phyloP scores from a whole-genome alignment of 37 sponge, comb jelly and placozoan species.

The Axinella damicornis region DNA sequence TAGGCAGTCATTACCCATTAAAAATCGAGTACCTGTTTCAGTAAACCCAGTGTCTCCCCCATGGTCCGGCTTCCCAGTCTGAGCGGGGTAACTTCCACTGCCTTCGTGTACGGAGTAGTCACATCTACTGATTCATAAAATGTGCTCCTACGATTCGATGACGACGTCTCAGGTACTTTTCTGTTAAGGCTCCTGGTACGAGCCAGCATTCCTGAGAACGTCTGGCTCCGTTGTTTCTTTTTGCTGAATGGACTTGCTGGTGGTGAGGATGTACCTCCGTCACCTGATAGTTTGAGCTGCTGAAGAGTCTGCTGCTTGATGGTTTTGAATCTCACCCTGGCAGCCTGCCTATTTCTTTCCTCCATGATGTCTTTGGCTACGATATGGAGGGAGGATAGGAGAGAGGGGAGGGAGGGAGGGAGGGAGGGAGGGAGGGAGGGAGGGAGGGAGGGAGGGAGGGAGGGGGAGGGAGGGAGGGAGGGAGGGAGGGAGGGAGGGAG shows the following conservation, averaged over 20 bases:
- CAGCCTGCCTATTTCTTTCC: not conserved
- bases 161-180: not conserved
- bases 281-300: too few relatives aligned
- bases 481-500: too few relatives aligned
- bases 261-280: too few relatives aligned
- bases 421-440: too few relatives aligned
- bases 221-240: not conserved
- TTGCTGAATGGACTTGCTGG: not conserved
- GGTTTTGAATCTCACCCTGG: too few relatives aligned
- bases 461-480: too few relatives aligned
- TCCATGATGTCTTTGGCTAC: slow-evolving; percentile 17
- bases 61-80: not conserved
- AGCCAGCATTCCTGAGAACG: not conserved
- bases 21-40: slow-evolving; percentile 2
- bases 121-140: not conserved
- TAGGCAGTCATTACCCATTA: too few relatives aligned
- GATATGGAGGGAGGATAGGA: too few relatives aligned
- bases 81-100: slow-evolving; percentile 6
- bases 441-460: too few relatives aligned
- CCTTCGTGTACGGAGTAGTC: not conserved
- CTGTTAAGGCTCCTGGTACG: not conserved
- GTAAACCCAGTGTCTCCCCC: not conserved
- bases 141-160: too few relatives aligned
- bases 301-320: too few relatives aligned
- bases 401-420: too few relatives aligned